Evolutionary conservation across 2,797 vertebrate genomes (phyloP).

Genomic region (Emys orbicularis): DNA sequence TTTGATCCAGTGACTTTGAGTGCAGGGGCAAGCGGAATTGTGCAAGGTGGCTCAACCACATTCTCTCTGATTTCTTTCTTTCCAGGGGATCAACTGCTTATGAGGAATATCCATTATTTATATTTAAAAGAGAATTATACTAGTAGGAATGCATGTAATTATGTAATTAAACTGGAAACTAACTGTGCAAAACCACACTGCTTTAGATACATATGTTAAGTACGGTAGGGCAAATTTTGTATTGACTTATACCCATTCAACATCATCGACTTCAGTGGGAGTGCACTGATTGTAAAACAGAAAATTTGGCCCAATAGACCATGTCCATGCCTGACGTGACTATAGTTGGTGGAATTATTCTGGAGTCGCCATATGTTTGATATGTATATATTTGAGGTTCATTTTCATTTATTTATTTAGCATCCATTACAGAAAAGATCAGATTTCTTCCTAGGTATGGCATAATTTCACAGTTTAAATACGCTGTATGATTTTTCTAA

Average conservation of each 20-base stretch:
- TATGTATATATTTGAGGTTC: not conserved
- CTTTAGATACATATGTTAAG: constrained; percentile 58
- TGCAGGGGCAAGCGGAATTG: constrained; percentile 40
- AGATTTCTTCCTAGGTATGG: not conserved
- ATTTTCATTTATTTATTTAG: not conserved
- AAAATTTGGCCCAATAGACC: not conserved
- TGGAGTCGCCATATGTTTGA: fast-evolving
- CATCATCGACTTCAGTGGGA: not conserved
- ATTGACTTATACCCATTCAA: not conserved
- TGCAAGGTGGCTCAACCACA: constrained; percentile 30
- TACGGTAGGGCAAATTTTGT: not conserved
- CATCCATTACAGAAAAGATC: not conserved
- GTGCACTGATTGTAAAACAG: fast-evolving
- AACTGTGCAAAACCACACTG: not conserved
- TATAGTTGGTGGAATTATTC: fast-evolving
- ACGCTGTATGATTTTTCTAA: fast-evolving
- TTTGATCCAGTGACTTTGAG: constrained; percentile 67
- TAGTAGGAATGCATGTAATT: constrained; percentile 61
- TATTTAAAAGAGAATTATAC: constrained; percentile 60
- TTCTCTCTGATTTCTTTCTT: constrained; percentile 51
- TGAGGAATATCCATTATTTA: constrained; percentile 73
- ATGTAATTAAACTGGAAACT: constrained; percentile 47
- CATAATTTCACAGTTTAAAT: not conserved
- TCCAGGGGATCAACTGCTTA: constrained; percentile 64
- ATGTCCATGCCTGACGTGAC: not conserved